Base-by-base conservation (phyloP, 2,888 invertebrate genomes). In the Tetranychus truncatus region DNA sequence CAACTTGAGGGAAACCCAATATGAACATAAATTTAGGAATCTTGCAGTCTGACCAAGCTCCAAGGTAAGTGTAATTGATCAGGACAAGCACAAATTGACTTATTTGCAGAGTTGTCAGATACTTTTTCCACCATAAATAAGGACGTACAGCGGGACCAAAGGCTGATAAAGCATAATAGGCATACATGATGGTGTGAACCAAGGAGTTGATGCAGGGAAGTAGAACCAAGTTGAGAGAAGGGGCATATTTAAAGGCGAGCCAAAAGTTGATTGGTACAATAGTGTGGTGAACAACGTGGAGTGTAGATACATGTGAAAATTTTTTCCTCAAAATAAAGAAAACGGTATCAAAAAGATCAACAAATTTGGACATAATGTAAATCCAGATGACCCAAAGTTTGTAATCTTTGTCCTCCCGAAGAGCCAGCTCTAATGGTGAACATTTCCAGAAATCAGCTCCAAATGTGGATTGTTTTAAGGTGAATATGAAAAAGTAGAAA, bases 41-140 rank as follows among this genome's bases (percentile, higher is more conserved):
- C 20, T 73, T 66, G 21, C 73, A 73, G 4, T 20, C 18, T 11
- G 73, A 45, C 20, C 18, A n/a, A 20, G 45, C 21, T 9, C 20
- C 73, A 9, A 73, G 20, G 24, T 73, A 73, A 15, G 34, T 18
- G 66, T 20, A 65, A 45, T 73, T 45, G 9, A 73, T 18, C 1
- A 21, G 55, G 24, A 73, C 65, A 11, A 76, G 45, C 4, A 78
- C 74, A 72, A 79, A 78, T 66, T 79, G 79, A 6, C 76, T 73
- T 55, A 79, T 78, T 73, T 79, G 79, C 15, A 79, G 71, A 45
- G 75, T 75, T 34, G 79, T 79, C 71, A 79, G 75, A 76, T 79
- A 79, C 74, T 78, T 78, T 76, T 79, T 79, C 79, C 79, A 79
- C 79, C 79, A 79, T 11, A 79, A 75, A 75, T 76, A 79, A 1